Base-by-base conservation (phyloP, 2,113 vertebrate genomes). In the Pycnonotus jocosus region DNA sequence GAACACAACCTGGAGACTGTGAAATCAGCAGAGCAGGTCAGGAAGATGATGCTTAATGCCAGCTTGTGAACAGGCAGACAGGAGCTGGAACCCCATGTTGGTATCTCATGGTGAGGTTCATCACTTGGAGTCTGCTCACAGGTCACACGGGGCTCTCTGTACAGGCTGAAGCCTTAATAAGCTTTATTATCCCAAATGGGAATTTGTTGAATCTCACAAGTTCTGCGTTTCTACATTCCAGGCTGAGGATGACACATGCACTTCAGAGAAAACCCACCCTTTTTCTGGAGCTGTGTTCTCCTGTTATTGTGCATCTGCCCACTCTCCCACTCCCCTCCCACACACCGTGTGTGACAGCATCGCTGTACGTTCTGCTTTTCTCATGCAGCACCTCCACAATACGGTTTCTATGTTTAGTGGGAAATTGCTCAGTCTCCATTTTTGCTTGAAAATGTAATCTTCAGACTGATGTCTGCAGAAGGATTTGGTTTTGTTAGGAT, bases 311-410 rank as follows among this genome's bases (percentile, higher is more conserved):
- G 47, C 90, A 79, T 93, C 93, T 96, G 96, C 86, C 94, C 86
- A 88, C 91, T 92, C 88, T 80, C 94, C 94, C 66, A 86, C 78
- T 93, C 50, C 25, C 51, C 79, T 90, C 97, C 97, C 51, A 90
- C 91, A 5, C 12, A 23, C 37, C 5, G 38, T 81, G 93, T 89
- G 95, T 64, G 84, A 84, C 81, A 72, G 77, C 77, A 81, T 38
- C 11, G 3, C 85, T 53, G 6, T 33, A 7, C 60, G 21, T 62
- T 70, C 91, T 76, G 31, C 35, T 88, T 73, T 66, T 68, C 48
- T 93, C 21, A 56, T 50, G 60, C 10, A 40, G 89, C 53, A 56
- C 64, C 93, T 65, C 81, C 74, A 40, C 48, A 31, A 35, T 70
- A 20, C 1, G 0, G 51, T 85, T 95, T 47, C 76, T 69, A 0